Conservation (phyloP, 2,888 invertebrate genomes). For the Dendrolimus houi region DNA sequence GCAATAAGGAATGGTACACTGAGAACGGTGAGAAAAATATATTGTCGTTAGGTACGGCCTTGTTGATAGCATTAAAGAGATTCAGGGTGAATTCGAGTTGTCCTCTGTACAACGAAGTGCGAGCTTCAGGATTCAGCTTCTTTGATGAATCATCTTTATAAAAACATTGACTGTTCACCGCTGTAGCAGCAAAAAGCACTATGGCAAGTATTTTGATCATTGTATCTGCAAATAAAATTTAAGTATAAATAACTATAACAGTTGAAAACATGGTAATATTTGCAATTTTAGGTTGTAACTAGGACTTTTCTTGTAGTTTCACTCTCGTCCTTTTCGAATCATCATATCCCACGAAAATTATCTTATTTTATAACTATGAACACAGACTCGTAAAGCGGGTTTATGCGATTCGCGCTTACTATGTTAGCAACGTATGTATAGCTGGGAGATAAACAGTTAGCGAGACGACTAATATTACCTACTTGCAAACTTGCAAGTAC, state of each 20-base stretch:
- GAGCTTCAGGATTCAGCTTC: constrained; percentile 56
- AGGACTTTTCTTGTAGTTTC: no score
- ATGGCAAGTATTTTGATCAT: constrained; percentile 45
- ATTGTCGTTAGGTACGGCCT: constrained; percentile 81
- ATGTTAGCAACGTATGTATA: no score
- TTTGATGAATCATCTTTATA: constrained; percentile 59
- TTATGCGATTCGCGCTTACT: no score
- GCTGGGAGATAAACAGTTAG: no score
- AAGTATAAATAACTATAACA: background rate
- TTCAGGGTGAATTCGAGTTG: constrained; percentile 82
- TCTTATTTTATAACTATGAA: no score
- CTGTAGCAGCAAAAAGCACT: constrained; percentile 30
- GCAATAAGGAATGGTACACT: constrained; percentile 85
- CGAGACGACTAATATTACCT: no score
- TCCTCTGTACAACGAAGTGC: constrained; percentile 50
- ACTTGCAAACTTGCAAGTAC: no score
- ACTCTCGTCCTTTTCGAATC: no score
- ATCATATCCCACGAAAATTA: no score
- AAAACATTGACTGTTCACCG: constrained; percentile 58
- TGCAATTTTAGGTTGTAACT: background rate
- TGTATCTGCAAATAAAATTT: constrained; percentile 28
- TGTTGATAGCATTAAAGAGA: constrained; percentile 80
- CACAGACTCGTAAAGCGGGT: no score
- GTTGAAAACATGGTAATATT: background rate
- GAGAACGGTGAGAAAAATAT: constrained; percentile 93